Conservation (phyloP, 2,797 vertebrate genomes). For the Anisognathus igniventris region DNA sequence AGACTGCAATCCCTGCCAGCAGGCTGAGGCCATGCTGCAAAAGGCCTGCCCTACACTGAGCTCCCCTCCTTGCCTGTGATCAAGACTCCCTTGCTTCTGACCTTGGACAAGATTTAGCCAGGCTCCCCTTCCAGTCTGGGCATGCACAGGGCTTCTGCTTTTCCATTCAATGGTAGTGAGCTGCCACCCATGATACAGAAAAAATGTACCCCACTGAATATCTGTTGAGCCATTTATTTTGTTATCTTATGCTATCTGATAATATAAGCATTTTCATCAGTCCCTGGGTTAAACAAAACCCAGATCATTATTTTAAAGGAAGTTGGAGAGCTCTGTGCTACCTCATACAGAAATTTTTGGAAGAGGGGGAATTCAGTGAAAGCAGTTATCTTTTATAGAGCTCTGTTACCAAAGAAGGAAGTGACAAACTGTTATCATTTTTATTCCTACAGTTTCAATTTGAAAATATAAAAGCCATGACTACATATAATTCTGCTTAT, state of each 20-base stretch:
- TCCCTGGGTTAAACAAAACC: neutral
- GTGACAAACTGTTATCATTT: neutral
- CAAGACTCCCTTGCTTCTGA: neutral
- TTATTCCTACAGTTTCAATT: neutral
- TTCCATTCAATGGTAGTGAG: neutral
- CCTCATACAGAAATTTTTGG: neutral
- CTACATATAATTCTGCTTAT: neutral
- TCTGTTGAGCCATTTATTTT: neutral
- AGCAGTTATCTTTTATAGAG: neutral
- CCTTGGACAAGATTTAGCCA: neutral
- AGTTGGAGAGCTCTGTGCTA: neutral
- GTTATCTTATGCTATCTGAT: neutral
- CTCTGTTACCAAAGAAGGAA: neutral
- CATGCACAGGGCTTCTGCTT: neutral
- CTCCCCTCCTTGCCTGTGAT: neutral
- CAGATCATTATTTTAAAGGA: neutral
- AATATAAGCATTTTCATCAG: neutral
- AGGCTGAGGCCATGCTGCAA: neutral
- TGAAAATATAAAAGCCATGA: neutral
- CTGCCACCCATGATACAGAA: neutral
- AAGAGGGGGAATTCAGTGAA: neutral
- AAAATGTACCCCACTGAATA: neutral
- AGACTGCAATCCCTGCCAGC: neutral
- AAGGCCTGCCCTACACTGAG: neutral
- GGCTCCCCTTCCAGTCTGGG: neutral